Evolutionary conservation across 35 echinoderm and acorn worm species (phyloP), one percentile per base, ranked within the genome.

Genomic region (Acanthaster planci): DNA sequence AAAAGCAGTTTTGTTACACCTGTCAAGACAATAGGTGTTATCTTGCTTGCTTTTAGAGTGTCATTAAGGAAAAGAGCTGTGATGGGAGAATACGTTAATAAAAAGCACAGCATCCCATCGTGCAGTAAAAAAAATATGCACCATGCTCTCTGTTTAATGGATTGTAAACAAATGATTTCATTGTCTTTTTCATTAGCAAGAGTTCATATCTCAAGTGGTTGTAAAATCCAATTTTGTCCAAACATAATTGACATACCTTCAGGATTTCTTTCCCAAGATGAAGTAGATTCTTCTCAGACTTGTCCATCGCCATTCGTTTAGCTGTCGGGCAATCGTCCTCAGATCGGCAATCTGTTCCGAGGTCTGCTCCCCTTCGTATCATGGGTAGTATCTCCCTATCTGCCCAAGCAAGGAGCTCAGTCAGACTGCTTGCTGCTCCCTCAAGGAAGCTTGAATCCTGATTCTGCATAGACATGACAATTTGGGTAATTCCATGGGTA

Each of bases 381-480:
- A 51, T 51, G 36, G 93, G 84, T 6, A 91, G 52, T 22, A 95
- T 60, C 60, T 95, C 93, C 78, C 83, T 82, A 77, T 85, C 89
- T 67, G 81, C 81, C 93, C 93, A 95, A 29, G 89, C 78, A 17
- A 95, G n/a, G 2, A 95, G 67, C 80, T 91, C 89, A 90, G 64
- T 78, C 39, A 76, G 84, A 77, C 21, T 77, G 37, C 26, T 18
- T 8, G 67, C 23, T 39, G 38, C 77, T 19, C 38, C 39, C 9
- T 37, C 12, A 22, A 18, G 16, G 9, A 79, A 8, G 77, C 19
- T 44, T 47, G 17, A 8, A 79, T 85, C 83, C 40, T 37, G 40
- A 39, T 8, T 67, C 83, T 85, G 23, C 4, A 12, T 64, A 19
- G 34, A 2, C 64, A 1, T 67, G 37, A 32, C 17, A 60, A 23